Evolutionary conservation across 2,888 invertebrate species (phyloP), one percentile per base, ranked within the genome.

Genomic region (Phyllotreta striolata): DNA sequence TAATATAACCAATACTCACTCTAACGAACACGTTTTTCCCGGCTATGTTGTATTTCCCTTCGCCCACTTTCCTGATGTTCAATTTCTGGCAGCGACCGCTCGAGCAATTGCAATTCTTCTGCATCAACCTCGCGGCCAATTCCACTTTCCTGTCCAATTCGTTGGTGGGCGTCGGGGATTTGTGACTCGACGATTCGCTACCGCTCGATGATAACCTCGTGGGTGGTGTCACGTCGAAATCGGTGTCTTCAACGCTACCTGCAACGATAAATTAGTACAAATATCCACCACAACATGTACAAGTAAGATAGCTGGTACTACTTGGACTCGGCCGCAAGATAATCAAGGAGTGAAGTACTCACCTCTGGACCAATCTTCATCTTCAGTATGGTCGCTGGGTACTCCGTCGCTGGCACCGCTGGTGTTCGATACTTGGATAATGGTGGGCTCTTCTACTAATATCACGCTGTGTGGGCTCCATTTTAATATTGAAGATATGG

Each of bases 21-120:
- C 95, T 85, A 68, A 95, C 92, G 80, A 94, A 94, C 59, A 95
- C 93, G 76, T 91, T 92, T 73, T 92, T 87, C 13, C 93, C 93
- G 49, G 92, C 93, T 75, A 95, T 93, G 78, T 90, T 89, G 82
- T 94, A 95, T 66, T 91, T 89, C 10, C 94, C 94, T 82, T 94
- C 94, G 62, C 92, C 91, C 55, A 95, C 89, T 81, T 92, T 91
- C 78, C 89, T 88, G 70, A 91, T 89, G 80, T 88, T 89, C 74
- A 92, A 81, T 77, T 89, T 90, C 68, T 88, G 88, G 80, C 91
- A 91, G 75, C 87, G 88, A 57, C 88, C 88, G 55, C 86, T 85
- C 70, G 86, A 84, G 80, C 91, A 92, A 77, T 87, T 88, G 81
- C 92, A 92, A 75, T 89, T 89, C 75, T 88, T 87, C 78, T 90